Evolutionary conservation across 1,140 invertebrate species (phyloP).

Genomic region (Aphelenchoides besseyi): DNA sequence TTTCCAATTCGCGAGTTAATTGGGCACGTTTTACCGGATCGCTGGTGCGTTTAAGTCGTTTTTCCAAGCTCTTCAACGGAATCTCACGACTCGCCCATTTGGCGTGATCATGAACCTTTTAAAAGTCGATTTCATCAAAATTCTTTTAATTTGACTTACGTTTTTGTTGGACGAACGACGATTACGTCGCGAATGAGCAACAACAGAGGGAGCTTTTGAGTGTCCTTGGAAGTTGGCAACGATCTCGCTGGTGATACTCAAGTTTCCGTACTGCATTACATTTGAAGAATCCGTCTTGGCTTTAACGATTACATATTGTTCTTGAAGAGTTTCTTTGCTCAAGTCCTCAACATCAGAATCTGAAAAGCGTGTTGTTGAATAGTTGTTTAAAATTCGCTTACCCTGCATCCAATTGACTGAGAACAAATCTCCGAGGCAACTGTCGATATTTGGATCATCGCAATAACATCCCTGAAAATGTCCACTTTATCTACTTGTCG

Average conservation of each 20-base stretch:
- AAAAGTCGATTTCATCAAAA: not conserved
- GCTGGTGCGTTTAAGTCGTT: not conserved
- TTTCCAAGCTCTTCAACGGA: not conserved
- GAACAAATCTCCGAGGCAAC: constrained; percentile 59
- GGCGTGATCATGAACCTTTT: not conserved
- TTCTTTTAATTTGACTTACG: not conserved
- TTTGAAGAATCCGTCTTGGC: constrained; percentile 69
- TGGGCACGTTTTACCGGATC: not conserved
- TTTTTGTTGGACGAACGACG: not conserved
- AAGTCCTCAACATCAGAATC: constrained; percentile 66
- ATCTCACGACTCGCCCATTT: not conserved
- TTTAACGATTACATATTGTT: constrained; percentile 68
- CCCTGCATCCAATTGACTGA: constrained; percentile 70
- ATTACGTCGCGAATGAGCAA: not conserved
- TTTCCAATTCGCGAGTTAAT: not conserved
- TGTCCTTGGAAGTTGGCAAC: constrained; percentile 60
- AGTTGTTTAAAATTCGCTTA: no score
- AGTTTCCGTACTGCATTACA: constrained; percentile 69
- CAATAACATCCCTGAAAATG: no score
- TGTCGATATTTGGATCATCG: not conserved
- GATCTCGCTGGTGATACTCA: constrained; percentile 58
- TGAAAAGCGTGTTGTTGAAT: no score
- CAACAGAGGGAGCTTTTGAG: not conserved
- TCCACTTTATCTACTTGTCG: not conserved
- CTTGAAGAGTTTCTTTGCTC: constrained; percentile 66